Evolutionary conservation across 2,888 invertebrate species (phyloP).

Genomic region (Napeogenes sylphis): DNA sequence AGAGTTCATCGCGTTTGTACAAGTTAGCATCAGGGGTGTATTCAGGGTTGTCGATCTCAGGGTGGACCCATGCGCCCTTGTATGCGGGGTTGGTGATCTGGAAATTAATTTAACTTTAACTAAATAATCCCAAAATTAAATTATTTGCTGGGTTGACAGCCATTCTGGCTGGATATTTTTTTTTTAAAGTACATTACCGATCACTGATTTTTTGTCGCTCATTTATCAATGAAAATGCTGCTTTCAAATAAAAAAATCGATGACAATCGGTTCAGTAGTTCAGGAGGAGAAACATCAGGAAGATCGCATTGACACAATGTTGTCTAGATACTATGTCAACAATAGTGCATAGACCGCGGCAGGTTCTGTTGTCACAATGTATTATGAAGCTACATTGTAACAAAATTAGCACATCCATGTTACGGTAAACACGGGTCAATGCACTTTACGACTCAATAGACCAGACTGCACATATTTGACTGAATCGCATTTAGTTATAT

Average conservation of each 20-base stretch:
- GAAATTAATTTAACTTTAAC: conserved; percentile 12
- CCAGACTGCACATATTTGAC: background rate
- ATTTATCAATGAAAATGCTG: too few species aligned
- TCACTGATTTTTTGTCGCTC: too few species aligned
- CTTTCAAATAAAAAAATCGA: too few species aligned
- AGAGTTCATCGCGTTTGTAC: conserved; percentile 93
- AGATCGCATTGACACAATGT: too few species aligned
- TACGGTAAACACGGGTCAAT: conserved; percentile 27
- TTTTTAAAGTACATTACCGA: too few species aligned
- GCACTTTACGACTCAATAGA: conserved; percentile 21
- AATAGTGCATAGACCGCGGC: background rate
- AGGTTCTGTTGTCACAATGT: background rate
- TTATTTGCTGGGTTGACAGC: too few species aligned
- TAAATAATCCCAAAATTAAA: too few species aligned
- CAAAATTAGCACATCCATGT: conserved; percentile 9
- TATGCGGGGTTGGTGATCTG: conserved; percentile 97
- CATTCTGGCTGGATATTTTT: too few species aligned
- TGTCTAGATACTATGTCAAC: too few species aligned
- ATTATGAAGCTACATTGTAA: conserved; percentile 3
- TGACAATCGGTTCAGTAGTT: too few species aligned
- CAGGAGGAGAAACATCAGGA: too few species aligned
- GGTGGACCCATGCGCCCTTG: conserved; percentile 98
- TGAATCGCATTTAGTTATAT: background rate
- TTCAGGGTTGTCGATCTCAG: conserved; percentile 99
- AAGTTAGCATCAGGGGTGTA: conserved; percentile 90